Evolutionary conservation across 1,140 invertebrate species (phyloP).

Genomic region (Frieseomelitta varia): DNA sequence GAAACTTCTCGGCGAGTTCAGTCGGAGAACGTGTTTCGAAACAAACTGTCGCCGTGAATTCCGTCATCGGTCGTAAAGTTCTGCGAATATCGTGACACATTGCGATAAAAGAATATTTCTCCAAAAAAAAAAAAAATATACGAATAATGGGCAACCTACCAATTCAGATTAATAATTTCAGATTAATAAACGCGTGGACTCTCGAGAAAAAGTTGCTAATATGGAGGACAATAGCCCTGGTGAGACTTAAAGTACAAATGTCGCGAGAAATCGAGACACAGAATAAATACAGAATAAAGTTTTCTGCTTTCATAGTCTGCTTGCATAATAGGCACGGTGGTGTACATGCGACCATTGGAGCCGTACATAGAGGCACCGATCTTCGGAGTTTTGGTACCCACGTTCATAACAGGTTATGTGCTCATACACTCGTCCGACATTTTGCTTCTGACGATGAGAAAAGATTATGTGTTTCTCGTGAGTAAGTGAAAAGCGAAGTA

Average conservation of each 20-base stretch:
- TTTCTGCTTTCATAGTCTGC: conserved; percentile 48
- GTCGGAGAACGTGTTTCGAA: not conserved
- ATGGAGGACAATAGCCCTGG: conserved; percentile 45
- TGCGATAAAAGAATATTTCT: not conserved
- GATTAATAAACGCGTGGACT: not conserved
- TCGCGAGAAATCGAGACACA: not conserved
- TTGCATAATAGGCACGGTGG: conserved; percentile 63
- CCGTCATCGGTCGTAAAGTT: not conserved
- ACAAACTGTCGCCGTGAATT: not conserved
- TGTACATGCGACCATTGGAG: conserved; percentile 39
- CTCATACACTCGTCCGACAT: conserved; percentile 62
- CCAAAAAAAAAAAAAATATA: not conserved
- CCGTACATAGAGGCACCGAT: conserved; percentile 40
- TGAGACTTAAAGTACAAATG: not conserved
- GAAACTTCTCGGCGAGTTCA: not conserved
- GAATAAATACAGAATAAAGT: not conserved
- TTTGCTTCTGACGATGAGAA: not conserved
- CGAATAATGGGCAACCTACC: conserved; percentile 1
- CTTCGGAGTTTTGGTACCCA: conserved; percentile 63
- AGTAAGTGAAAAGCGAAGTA: conserved; percentile 30
- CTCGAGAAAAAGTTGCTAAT: conserved; percentile 39
- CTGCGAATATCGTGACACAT: not conserved
- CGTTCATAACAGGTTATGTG: conserved; percentile 67
- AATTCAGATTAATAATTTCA: not conserved
- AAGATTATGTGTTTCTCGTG: conserved; percentile 58